These are phyloP conservation scores for Petrocephalus microphthalmus DNA, from an alignment of 2,113 vertebrate species.

Conservation along the genomic window DNA sequence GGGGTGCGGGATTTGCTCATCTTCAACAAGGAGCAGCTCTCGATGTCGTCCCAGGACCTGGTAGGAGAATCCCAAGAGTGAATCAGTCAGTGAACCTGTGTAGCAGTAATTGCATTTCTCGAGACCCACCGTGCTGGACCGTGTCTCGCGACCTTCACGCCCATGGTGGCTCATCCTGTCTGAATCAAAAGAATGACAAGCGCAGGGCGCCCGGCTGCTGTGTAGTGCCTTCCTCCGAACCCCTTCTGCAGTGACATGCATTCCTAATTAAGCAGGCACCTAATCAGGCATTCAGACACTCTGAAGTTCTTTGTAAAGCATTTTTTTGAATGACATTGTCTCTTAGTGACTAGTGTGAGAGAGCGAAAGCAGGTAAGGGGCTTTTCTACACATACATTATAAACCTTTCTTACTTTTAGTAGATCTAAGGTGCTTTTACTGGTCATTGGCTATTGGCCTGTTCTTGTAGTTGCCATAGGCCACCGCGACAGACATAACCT, in stretches of 20 bases:
- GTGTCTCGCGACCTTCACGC: background rate
- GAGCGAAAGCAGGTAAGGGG: background rate
- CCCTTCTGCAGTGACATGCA: background rate
- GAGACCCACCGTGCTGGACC: background rate
- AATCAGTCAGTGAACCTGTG: background rate
- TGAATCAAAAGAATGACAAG: background rate
- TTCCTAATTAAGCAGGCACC: background rate
- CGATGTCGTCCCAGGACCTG: constrained; percentile 51
- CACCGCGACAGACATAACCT: background rate
- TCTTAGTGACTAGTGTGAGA: background rate
- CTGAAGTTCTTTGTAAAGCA: background rate
- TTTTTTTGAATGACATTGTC: background rate
- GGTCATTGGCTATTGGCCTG: background rate
- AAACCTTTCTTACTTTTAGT: background rate
- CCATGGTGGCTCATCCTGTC: background rate
- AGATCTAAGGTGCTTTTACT: background rate
- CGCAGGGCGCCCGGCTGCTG: background rate
- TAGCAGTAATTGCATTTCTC: background rate
- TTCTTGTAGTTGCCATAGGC: background rate
- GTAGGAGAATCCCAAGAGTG: constrained; percentile 40
- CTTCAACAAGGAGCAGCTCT: constrained; percentile 57
- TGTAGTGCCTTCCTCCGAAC: background rate
- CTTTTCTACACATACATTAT: background rate
- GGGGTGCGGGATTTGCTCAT: constrained; percentile 64
- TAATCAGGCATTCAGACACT: background rate